A percentile compares a stretch with the other conserved stretches of the same genome.
Conservation (phyloP, 2,888 invertebrate species). For the Melinaea menophilus region DNA sequence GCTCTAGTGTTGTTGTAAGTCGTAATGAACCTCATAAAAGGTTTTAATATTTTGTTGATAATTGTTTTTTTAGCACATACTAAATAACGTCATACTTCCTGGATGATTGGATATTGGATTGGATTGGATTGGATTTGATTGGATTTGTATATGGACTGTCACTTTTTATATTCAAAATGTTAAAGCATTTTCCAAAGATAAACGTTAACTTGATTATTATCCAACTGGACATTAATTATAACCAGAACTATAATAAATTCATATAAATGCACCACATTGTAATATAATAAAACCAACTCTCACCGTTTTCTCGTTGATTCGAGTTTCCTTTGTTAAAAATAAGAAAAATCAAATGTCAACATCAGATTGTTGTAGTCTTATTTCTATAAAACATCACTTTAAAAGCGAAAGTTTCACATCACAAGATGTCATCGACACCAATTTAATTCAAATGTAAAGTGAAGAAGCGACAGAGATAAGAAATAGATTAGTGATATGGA, state of each 20-base stretch:
- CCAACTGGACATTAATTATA: too few species aligned
- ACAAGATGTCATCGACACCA: neutral
- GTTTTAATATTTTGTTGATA: neutral
- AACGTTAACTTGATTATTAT: neutral
- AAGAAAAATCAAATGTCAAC: neutral
- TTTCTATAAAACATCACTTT: neutral
- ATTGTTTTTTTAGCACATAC: neutral
- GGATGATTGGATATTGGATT: too few species aligned
- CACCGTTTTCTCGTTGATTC: constrained; percentile 5
- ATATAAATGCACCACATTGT: too few species aligned
- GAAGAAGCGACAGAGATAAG: constrained; percentile 13
- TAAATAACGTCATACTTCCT: too few species aligned
- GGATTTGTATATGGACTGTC: too few species aligned
- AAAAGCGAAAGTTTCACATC: constrained; percentile 27
- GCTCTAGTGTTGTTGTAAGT: too few species aligned
- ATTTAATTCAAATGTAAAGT: constrained; percentile 10
- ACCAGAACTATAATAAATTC: too few species aligned
- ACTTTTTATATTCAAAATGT: too few species aligned
- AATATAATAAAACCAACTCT: neutral
- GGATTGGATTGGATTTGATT: too few species aligned
- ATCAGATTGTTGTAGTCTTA: neutral
- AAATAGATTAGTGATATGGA: constrained; percentile 10
- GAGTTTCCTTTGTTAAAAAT: neutral
- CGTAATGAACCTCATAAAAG: too few species aligned
- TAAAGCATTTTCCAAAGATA: neutral